Percentiles rank a stretch among this genome's conserved stretches.
These are phyloP conservation scores for Pionites leucogaster DNA, from an alignment of 2,113 vertebrate species.

Conservation along the genomic window DNA sequence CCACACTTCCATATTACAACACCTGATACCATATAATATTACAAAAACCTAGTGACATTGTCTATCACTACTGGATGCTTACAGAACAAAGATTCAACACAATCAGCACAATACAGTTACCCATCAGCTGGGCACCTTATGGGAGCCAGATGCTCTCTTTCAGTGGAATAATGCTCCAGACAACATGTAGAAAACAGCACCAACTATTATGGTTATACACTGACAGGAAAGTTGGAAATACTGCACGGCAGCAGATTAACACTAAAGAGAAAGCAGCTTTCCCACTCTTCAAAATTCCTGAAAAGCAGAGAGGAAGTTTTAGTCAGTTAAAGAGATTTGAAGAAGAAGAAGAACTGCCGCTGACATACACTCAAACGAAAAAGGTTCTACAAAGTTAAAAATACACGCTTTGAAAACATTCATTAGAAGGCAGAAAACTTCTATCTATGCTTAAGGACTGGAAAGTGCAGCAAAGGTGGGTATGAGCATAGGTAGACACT, in stretches of 20 bases:
- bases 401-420: neutral
- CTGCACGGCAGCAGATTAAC: neutral
- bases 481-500: neutral
- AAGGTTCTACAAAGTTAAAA: neutral
- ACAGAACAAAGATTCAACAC: neutral
- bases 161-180: neutral
- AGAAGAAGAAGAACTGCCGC: neutral
- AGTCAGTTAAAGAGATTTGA: neutral
- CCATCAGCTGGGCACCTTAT: neutral
- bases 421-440: neutral
- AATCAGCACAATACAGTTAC: neutral
- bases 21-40: neutral
- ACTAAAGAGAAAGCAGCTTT: neutral
- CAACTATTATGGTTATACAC: neutral
- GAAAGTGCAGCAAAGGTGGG: neutral
- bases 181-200: neutral
- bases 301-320: neutral
- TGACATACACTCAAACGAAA: neutral
- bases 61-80: neutral
- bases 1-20: neutral
- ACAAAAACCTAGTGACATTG: neutral
- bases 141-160: neutral
- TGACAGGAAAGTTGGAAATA: neutral
- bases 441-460: neutral
- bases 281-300: neutral